A percentile compares a stretch with the other conserved stretches of the same genome.
Evolutionary conservation across 2,797 vertebrate genomes (phyloP).

Genomic region (Rhadinocentrus ornatus): DNA sequence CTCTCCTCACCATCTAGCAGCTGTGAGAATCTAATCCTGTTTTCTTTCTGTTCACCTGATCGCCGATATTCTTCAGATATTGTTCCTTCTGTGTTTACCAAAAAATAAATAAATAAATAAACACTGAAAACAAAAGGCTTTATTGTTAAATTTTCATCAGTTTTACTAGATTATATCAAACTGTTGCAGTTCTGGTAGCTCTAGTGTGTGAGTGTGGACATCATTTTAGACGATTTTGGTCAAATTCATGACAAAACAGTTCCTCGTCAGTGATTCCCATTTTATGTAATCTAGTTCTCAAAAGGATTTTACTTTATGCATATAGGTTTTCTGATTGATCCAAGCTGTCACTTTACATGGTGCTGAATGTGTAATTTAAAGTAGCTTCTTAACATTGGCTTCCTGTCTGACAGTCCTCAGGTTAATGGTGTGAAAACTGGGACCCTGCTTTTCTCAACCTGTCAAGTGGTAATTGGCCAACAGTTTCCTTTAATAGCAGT

Average conservation of each 20-base stretch:
- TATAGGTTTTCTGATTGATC: constrained; percentile 45
- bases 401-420: constrained; percentile 72
- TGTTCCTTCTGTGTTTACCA: too few relatives aligned
- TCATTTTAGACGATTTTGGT: constrained; percentile 12
- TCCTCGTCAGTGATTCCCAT: constrained; percentile 8
- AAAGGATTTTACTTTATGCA: constrained; percentile 43
- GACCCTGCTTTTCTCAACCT: constrained; percentile 76
- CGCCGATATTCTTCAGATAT: too few relatives aligned
- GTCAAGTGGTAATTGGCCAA: constrained; percentile 83
- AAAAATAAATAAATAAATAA: not conserved
- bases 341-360: constrained; percentile 46
- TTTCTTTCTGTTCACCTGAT: too few relatives aligned
- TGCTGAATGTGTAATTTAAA: constrained; percentile 73
- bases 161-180: not conserved
- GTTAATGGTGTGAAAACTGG: constrained; percentile 82
- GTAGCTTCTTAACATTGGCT: constrained; percentile 65
- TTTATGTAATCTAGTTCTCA: constrained; percentile 12
- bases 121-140: not conserved
- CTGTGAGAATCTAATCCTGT: too few relatives aligned
- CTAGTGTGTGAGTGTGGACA: not conserved
- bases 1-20: too few relatives aligned
- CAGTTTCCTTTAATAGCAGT: constrained; percentile 76
- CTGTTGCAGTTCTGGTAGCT: not conserved
- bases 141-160: not conserved
- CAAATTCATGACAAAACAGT: constrained; percentile 16